Evolutionary conservation across 23 tunicate species (phyloP).

Genomic region (Trididemnum clinides): DNA sequence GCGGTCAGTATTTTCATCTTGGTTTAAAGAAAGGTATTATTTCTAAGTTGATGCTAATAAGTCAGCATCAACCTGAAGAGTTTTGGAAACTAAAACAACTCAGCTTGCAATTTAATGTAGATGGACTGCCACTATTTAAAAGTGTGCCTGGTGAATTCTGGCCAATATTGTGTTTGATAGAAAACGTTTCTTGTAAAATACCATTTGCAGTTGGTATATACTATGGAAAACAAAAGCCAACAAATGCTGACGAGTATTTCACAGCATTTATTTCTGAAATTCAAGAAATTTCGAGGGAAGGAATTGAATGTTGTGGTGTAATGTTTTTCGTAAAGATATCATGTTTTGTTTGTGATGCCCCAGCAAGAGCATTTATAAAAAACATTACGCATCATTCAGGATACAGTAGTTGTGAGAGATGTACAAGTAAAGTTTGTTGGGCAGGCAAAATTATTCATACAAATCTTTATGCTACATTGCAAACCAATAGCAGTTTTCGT

Average conservation of each 20-base stretch:
- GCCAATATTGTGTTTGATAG: not conserved
- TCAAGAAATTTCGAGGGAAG: not conserved
- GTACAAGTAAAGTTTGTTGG: not conserved
- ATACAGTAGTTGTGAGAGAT: constrained; percentile 19
- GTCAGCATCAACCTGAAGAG: not conserved
- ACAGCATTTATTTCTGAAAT: not conserved
- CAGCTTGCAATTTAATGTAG: not conserved
- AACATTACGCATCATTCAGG: constrained; percentile 11
- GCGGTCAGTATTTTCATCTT: not conserved
- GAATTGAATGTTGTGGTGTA: not conserved
- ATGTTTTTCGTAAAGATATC: not conserved
- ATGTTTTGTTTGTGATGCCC: constrained; percentile 33
- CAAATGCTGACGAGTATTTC: not conserved
- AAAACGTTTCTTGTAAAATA: not conserved
- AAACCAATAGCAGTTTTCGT: not conserved
- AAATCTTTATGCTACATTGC: not conserved
- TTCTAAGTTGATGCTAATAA: not conserved
- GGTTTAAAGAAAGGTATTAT: not conserved
- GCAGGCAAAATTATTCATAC: constrained; percentile 13
- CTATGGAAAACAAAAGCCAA: constrained; percentile 8
- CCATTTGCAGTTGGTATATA: not conserved
- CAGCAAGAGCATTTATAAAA: constrained; percentile 14
- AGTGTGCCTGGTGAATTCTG: not conserved
- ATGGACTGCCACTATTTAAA: constrained; percentile 10
- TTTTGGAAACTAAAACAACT: not conserved